Evolutionary conservation across 2,888 invertebrate genomes (phyloP), one percentile per base, ranked within the genome.

Genomic region (Rhyacophila evoluta): DNA sequence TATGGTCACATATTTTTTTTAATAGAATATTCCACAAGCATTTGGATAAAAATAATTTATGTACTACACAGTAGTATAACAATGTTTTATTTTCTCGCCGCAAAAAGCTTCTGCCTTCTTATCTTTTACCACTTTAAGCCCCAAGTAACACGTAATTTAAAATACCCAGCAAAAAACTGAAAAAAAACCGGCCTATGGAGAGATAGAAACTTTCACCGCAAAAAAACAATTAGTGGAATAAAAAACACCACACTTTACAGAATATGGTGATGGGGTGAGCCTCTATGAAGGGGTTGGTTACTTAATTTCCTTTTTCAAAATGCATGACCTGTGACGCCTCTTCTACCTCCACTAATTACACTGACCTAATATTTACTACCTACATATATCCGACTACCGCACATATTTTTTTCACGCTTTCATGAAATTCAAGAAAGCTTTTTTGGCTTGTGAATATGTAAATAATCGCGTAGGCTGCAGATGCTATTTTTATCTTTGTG

Each of bases 291-390:
- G 25, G 55, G 55, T 19, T 8, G 15, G 55, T 39, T 55, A 55
- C 55, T 19, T 55, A 25, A 55, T 55, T 55, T 55, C 19, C 25
- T 19, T 55, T 55, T 55, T 55, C 19, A 55, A 41, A 55, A 55
- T 55, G 55, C 55, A 55, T 55, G 55, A 19, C 55, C 55, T 55
- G 55, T 19, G 55, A 55, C 19, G 19, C 15, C 55, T 55, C 19
- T 55, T 55, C 19, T 55, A 55, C 55, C 55, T 25, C 19, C 19
- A 55, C 55, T 55, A 55, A 55, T 55, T 55, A 55, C 55, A 55
- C 55, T 55, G 55, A 25, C 55, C 55, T 55, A 55, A 55, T 55
- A 55, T 55, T 55, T 19, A 8, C 19, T 10, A 19, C 55, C 55
- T 41, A 19, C 38, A 3, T 38, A 2, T 55, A 55, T 55, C 10